These are phyloP conservation scores for Nymphalis urticae DNA, from an alignment of 2,888 invertebrate genomes.

Conservation along the genomic window DNA sequence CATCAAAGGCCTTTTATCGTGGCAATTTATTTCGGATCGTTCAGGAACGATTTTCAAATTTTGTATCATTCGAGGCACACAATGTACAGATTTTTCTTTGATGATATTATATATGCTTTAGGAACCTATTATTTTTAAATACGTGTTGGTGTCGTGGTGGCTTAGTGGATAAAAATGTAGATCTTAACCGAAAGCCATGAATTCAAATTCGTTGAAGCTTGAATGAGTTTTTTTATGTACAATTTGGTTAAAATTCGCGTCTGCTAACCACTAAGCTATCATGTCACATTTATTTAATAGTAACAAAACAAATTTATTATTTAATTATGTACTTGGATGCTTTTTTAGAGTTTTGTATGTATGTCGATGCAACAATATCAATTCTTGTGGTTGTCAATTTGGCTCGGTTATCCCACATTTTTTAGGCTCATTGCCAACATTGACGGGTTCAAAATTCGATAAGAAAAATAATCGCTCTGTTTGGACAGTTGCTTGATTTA, in stretches of 20 bases:
- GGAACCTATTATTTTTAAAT: not conserved
- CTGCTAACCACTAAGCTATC: too few relatives aligned
- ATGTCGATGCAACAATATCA: slow-evolving; percentile 28
- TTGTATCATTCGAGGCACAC: slow-evolving; percentile 9
- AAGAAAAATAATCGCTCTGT: slow-evolving; percentile 34
- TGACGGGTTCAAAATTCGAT: slow-evolving; percentile 33
- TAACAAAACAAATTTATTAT: too few relatives aligned
- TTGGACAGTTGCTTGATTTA: slow-evolving; percentile 32
- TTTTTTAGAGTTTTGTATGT: slow-evolving; percentile 1
- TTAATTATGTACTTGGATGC: not conserved
- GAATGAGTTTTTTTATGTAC: not conserved
- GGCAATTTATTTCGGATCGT: slow-evolving; percentile 13
- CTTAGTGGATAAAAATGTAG: not conserved
- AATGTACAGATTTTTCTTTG: not conserved
- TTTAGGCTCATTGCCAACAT: slow-evolving; percentile 37
- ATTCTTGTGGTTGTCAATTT: slow-evolving; percentile 37
- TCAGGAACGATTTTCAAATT: slow-evolving; percentile 8
- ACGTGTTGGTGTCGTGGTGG: not conserved
- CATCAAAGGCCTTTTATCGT: slow-evolving; percentile 26
- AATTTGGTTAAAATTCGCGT: too few relatives aligned
- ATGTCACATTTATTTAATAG: too few relatives aligned
- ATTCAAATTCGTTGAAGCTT: not conserved
- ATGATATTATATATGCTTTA: not conserved
- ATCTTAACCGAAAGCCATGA: not conserved
- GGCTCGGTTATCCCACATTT: slow-evolving; percentile 33